These are phyloP conservation scores for Hemibagrus wyckioides DNA, from an alignment of 2,113 vertebrate genomes.

Conservation along the genomic window DNA sequence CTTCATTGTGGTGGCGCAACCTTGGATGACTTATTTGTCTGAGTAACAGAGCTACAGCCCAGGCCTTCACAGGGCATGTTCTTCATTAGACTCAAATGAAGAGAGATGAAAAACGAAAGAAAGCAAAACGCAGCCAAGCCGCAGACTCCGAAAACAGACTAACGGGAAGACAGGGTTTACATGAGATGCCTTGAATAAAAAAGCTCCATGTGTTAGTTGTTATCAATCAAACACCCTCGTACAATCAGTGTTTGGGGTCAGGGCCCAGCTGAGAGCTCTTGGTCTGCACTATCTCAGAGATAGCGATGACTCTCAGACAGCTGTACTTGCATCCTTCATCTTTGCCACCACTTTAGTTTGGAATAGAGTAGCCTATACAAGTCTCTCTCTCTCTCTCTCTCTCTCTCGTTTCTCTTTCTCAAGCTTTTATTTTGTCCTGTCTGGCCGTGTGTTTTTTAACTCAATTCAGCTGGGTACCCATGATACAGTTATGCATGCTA, in stretches of 20 bases:
- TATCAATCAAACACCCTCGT: conserved; percentile 60
- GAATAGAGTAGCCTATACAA: conserved; percentile 12
- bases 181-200: conserved; percentile 63
- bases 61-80: conserved; percentile 38
- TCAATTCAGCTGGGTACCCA: conserved; percentile 35
- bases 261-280: conserved; percentile 33
- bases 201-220: conserved; percentile 67
- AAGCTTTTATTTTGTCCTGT: conserved; percentile 26
- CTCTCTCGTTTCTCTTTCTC: too few relatives aligned
- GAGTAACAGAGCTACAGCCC: conserved; percentile 6
- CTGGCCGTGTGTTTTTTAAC: conserved; percentile 40
- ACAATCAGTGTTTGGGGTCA: conserved; percentile 58
- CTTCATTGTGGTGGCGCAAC: conserved; percentile 9
- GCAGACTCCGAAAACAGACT: conserved; percentile 69
- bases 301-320: conserved; percentile 16
- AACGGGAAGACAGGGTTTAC: conserved; percentile 67
- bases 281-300: conserved; percentile 23
- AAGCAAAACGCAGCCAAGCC: conserved; percentile 67
- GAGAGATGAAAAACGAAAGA: conserved; percentile 64
- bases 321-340: conserved; percentile 12
- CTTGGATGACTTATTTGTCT: conserved; percentile 35
- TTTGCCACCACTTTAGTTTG: conserved; percentile 17
- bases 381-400: background rate
- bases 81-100: conserved; percentile 39
- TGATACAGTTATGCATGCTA: conserved; percentile 35